Percentiles rank a stretch among this genome's conserved stretches.
These are phyloP conservation scores for Apodemus sylvaticus DNA, from an alignment of 2,113 vertebrate genomes.

Conservation along the genomic window DNA sequence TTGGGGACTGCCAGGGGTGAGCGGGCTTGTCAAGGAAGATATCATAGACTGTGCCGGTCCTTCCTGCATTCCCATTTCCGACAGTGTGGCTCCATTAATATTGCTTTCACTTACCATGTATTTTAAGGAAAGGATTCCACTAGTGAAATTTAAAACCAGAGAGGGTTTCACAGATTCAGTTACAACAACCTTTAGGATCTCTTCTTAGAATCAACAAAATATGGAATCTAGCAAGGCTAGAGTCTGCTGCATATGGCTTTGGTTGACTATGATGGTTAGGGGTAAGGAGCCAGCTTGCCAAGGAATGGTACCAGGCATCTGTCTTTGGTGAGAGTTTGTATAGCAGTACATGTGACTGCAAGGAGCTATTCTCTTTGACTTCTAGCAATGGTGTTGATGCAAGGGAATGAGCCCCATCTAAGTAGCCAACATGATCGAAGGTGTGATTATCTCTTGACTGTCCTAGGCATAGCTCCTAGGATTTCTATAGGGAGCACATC, in stretches of 20 bases:
- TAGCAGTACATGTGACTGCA: rapidly evolving
- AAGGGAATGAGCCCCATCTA: neutral
- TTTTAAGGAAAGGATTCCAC: neutral
- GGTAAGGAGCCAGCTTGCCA: neutral
- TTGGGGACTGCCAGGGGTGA: neutral
- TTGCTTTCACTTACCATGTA: neutral
- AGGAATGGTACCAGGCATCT: neutral
- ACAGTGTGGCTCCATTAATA: neutral
- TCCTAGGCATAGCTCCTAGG: neutral
- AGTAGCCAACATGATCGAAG: neutral
- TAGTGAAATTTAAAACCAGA: neutral
- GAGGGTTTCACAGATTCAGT: neutral
- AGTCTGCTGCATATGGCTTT: neutral
- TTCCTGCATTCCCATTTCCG: neutral
- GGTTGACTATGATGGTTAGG: neutral
- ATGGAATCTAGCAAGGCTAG: neutral
- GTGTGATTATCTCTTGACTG: neutral
- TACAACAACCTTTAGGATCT: neutral
- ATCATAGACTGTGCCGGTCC: neutral
- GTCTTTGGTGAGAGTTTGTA: neutral
- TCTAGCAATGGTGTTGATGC: neutral
- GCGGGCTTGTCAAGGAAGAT: neutral
- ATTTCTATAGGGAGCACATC: neutral
- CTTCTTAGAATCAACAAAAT: neutral
- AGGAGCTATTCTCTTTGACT: neutral